A percentile compares a stretch with the other conserved stretches of the same genome.
These are phyloP conservation scores for Cnemophilus loriae DNA, from an alignment of 2,113 vertebrate genomes.

Conservation along the genomic window DNA sequence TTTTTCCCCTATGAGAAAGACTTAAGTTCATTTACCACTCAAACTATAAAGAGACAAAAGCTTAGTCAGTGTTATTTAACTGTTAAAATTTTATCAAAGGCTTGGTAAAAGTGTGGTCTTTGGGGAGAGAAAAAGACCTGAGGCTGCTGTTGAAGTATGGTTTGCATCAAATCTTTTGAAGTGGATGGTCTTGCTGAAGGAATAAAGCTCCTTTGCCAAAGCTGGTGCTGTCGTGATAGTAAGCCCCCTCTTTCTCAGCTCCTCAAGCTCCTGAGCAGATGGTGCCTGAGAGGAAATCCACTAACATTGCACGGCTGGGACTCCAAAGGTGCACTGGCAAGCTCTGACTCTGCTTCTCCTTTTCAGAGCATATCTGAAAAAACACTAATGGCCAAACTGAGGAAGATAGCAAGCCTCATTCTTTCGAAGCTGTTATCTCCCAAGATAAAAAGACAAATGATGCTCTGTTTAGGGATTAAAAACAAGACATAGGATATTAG, in stretches of 20 bases:
- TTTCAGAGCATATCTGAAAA: background rate
- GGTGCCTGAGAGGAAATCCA: background rate
- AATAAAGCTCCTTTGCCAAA: background rate
- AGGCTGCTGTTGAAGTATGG: background rate
- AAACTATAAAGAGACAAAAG: background rate
- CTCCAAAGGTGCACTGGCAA: background rate
- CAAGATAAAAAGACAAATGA: background rate
- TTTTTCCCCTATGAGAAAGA: background rate
- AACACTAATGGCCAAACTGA: background rate
- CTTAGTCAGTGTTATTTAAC: background rate
- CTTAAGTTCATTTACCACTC: background rate
- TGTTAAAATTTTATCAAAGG: background rate
- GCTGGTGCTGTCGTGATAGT: accelerated
- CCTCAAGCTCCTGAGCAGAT: background rate
- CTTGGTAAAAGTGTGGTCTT: background rate
- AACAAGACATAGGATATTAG: background rate
- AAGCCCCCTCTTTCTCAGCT: background rate
- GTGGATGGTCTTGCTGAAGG: accelerated
- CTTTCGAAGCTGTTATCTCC: background rate
- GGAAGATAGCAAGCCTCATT: background rate
- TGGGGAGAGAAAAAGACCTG: background rate
- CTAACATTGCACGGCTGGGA: background rate
- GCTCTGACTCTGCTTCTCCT: background rate
- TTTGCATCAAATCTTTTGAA: background rate
- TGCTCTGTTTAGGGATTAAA: background rate